Evolutionary conservation across 2,888 invertebrate genomes (phyloP), one percentile per base, ranked within the genome.

Genomic region (Rhyacophila evoluta): DNA sequence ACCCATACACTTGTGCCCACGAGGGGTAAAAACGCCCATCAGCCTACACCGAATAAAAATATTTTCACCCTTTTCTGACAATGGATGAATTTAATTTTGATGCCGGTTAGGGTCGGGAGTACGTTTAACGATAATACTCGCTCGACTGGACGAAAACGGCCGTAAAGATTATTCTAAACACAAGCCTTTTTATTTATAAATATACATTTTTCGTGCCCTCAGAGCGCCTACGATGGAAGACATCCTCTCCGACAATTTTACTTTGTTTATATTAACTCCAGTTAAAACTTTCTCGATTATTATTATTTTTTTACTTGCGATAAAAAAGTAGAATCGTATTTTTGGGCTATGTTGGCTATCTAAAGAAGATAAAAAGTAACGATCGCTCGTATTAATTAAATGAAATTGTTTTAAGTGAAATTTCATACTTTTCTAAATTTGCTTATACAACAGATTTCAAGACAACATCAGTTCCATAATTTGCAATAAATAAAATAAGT

Each of bases 1-100:
- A 38, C 36, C 72, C 72, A 15, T 72, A 72, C 38, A 37, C 38
- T 37, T 37, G 69, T 75, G 39, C 68, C 41, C 29, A 67, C 55
- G 71, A 77, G 36, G 55, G 68, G 67, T 37, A 36, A 38, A 77
- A 68, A 73, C 38, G 72, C 28, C 77, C 38, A 77, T 77, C 74
- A 78, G 68, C 39, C 74, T 69, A 68, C 38, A 37, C 29, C 37
- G 41, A 68, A 78, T 74, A 78, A 78, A 78, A 78, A 78, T 78
- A 68, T 77, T 67, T 72, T 72, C 67, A 68, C 73, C 73, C 55
- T 27, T 36, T 69, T 70, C 68, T 39, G 74, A 74, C 78, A 74
- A 78, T 78, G 74, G 78, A 74, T 74, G 78, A 78, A 74, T 78
- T 78, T 67, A 73, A 74, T 74, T 78, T 78, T 74, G 78, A 74